A percentile compares a stretch with the other conserved stretches of the same genome.
phyloP scores from a whole-genome alignment of 2,888 invertebrate species.

The Sceliomorpha sp. region DNA sequence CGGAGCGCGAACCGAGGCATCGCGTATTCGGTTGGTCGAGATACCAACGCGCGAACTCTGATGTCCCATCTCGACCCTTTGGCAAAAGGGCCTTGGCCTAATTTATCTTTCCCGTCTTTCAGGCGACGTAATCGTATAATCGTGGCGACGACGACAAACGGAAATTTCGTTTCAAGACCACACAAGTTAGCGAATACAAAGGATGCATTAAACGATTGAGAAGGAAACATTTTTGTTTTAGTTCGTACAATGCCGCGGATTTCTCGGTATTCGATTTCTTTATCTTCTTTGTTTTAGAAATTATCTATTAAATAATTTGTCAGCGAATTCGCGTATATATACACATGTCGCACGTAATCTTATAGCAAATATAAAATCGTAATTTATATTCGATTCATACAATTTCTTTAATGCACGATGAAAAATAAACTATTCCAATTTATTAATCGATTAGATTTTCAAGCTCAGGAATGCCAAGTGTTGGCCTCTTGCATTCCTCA shows the following conservation, averaged over 20 bases:
- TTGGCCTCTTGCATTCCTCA: conserved; percentile 36
- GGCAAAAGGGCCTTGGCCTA: conserved; percentile 40
- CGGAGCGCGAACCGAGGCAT: conserved; percentile 37
- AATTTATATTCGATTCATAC: too few relatives aligned
- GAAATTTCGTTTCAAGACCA: too few relatives aligned
- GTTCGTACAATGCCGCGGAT: too few relatives aligned
- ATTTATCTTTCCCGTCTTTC: conserved; percentile 31
- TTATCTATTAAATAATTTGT: too few relatives aligned
- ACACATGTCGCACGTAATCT: too few relatives aligned
- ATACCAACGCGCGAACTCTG: conserved; percentile 31
- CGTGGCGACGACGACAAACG: not conserved
- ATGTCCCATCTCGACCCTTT: conserved; percentile 33
- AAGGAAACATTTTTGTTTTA: too few relatives aligned
- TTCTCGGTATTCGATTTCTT: too few relatives aligned
- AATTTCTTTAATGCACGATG: not conserved
- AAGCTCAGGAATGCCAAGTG: conserved; percentile 5
- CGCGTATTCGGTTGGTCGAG: conserved; percentile 35
- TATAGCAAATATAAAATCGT: too few relatives aligned
- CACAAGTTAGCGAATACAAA: too few relatives aligned
- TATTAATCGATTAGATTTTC: not conserved
- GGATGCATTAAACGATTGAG: too few relatives aligned
- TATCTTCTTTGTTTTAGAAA: too few relatives aligned
- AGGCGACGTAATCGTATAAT: conserved; percentile 15
- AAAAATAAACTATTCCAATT: not conserved
- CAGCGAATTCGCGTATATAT: too few relatives aligned